Base-by-base conservation (phyloP, 2,888 invertebrate genomes). In the Leucophenga montana region DNA sequence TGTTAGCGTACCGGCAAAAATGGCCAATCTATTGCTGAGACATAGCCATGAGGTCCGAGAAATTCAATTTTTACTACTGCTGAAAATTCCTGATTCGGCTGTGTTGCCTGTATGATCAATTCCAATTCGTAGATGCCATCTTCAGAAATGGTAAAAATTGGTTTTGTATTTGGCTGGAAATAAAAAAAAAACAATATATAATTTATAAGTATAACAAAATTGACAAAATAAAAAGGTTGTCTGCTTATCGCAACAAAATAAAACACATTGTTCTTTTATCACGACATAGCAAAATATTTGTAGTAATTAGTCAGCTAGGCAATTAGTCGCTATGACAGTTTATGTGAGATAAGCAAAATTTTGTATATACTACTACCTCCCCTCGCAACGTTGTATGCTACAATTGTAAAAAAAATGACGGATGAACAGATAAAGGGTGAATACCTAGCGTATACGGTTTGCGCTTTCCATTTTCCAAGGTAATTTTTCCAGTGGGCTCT, bases 21-120 rank as follows among this genome's bases (percentile, higher is more conserved):
- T 0, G 97, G 97, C 93, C 95, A 97, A 87, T 97, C 96, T 0
- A 93, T 93, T 6, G 97, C 97, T 0, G 96, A 96, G 56, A 97
- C 90, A 86, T 94, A 97, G 0, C 97, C 96, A 82, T 94, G 92
- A 0, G 92, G 91, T 44, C 94, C 92, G 74, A 92, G 90, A 92
- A 96, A 94, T 86, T 94, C 93, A 18, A 96, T 90, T 66, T 92
- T 91, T 1, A 94, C 91, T 0, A 90, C 89, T 0, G 92, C 91
- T 68, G 89, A 91, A 80, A 92, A 93, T 39, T 90, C 88, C 0
- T 85, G 80, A 20, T 87, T 85, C 27, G 89, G 86, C 6, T 72
- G 73, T 18, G 78, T 76, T 0, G 86, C 78, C 31, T 86, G 84
- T 18, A 92, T 90, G 61, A 87, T 86, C 44, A 93, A 79, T 18